Percentiles rank a stretch among this genome's conserved stretches.
These are phyloP conservation scores for Palythoa grandis DNA, from an alignment of 92 coral and sea anemone species.

Conservation along the genomic window DNA sequence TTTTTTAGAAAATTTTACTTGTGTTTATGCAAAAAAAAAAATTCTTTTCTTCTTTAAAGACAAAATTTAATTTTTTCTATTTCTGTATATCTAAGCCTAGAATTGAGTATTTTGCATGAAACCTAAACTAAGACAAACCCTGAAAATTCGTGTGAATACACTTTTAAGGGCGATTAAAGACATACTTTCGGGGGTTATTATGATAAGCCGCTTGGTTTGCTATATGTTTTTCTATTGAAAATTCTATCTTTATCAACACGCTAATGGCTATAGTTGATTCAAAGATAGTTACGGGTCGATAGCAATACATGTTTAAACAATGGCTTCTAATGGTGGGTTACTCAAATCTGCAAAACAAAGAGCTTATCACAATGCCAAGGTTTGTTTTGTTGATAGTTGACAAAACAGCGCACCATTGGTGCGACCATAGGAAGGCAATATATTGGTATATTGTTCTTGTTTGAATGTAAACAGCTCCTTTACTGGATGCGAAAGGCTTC, in stretches of 20 bases:
- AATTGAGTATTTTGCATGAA: not conserved
- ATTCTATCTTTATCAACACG: conserved; percentile 45
- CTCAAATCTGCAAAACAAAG: conserved; percentile 64
- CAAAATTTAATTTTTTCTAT: not conserved
- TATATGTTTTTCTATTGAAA: conserved; percentile 32
- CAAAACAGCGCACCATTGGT: conserved; percentile 26
- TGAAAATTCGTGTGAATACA: conserved; percentile 17
- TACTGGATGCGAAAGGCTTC: not conserved
- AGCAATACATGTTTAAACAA: conserved; percentile 50
- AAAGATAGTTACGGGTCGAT: conserved; percentile 64
- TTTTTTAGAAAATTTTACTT: too few relatives aligned
- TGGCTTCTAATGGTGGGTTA: conserved; percentile 61
- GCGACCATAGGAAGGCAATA: conserved; percentile 11
- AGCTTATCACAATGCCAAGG: conserved; percentile 22
- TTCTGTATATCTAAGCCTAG: not conserved
- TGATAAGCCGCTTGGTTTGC: conserved; percentile 15
- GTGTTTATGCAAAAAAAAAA: conserved; percentile 12
- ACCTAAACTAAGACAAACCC: not conserved
- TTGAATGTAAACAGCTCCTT: conserved; percentile 32
- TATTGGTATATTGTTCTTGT: conserved; percentile 30
- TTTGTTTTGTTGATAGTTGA: conserved; percentile 37
- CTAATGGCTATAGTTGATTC: conserved; percentile 44
- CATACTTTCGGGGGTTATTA: conserved; percentile 10
- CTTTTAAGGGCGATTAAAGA: conserved; percentile 28
- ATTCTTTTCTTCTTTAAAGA: conserved; percentile 13